phyloP scores from a whole-genome alignment of 2,888 invertebrate genomes.

The Hipparchia sbordonii region DNA sequence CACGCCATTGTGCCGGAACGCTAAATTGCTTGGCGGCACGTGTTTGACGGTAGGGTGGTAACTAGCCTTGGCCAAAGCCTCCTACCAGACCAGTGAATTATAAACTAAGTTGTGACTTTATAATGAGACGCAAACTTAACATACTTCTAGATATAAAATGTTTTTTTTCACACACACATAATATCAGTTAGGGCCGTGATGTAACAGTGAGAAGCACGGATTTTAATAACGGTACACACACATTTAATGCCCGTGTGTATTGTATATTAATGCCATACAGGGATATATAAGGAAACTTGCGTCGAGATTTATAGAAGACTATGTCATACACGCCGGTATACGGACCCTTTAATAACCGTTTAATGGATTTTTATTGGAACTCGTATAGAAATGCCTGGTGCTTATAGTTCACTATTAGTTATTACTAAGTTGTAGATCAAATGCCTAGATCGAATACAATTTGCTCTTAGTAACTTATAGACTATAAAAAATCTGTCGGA shows the following conservation, averaged over 20 bases:
- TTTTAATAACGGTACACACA: constrained; percentile 28
- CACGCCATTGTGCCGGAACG: no score
- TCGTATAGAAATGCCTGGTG: constrained; percentile 18
- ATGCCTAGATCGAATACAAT: constrained; percentile 12
- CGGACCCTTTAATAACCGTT: constrained; percentile 33
- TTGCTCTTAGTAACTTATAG: not conserved
- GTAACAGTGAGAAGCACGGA: constrained; percentile 16
- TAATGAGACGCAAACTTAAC: not conserved
- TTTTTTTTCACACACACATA: not conserved
- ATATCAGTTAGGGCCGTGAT: constrained; percentile 2
- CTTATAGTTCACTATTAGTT: constrained; percentile 3
- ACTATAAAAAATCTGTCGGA: no score
- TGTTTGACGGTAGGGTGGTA: no score
- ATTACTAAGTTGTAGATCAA: constrained; percentile 16
- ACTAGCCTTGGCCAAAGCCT: no score
- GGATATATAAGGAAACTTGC: constrained; percentile 43
- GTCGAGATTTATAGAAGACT: constrained; percentile 36
- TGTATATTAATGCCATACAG: constrained; percentile 39
- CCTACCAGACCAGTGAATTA: no score
- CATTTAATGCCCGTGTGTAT: constrained; percentile 29
- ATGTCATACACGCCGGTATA: constrained; percentile 27
- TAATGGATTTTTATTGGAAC: constrained; percentile 30
- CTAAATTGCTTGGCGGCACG: no score
- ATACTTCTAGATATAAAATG: not conserved
- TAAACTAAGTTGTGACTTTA: no score